A percentile compares a stretch with the other conserved stretches of the same genome.
These are phyloP conservation scores for Meloidogyne chitwoodi DNA, from an alignment of 1,140 invertebrate genomes.

Conservation along the genomic window DNA sequence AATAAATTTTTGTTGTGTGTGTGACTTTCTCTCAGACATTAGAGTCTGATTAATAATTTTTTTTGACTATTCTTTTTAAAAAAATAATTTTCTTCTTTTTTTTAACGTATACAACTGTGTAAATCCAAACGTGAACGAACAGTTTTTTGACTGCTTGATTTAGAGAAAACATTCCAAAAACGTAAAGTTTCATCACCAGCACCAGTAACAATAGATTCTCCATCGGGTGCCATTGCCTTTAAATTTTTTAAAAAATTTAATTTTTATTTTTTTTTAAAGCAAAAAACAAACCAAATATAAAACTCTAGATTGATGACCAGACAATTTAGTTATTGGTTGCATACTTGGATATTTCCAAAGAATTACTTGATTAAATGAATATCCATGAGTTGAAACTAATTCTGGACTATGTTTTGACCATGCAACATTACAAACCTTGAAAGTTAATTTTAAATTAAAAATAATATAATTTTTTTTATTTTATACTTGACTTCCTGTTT, in stretches of 20 bases:
- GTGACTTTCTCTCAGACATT: too few relatives aligned
- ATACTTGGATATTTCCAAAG: conserved; percentile 92
- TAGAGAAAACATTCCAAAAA: conserved; percentile 51
- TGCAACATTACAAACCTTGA: conserved; percentile 86
- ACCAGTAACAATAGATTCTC: conserved; percentile 97
- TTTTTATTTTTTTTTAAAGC: conserved; percentile 1
- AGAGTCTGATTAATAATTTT: background rate
- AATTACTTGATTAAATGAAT: conserved; percentile 90
- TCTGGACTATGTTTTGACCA: conserved; percentile 72
- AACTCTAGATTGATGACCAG: conserved; percentile 93
- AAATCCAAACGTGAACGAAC: conserved; percentile 38
- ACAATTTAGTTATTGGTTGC: conserved; percentile 92
- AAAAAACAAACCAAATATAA: conserved; percentile 73
- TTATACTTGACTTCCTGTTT: conserved; percentile 80
- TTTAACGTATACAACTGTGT: conserved; percentile 29
- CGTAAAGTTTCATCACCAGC: conserved; percentile 96
- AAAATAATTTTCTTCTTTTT: background rate
- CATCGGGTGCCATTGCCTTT: conserved; percentile 90
- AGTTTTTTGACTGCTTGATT: conserved; percentile 30
- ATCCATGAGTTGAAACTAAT: conserved; percentile 88
- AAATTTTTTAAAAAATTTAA: conserved; percentile 20
- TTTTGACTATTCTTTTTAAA: background rate
- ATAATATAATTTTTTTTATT: background rate
- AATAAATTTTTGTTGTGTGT: background rate
- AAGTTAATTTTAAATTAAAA: background rate